These are phyloP conservation scores for Lomographa bimaculata DNA, from an alignment of 2,888 invertebrate species.

Conservation along the genomic window DNA sequence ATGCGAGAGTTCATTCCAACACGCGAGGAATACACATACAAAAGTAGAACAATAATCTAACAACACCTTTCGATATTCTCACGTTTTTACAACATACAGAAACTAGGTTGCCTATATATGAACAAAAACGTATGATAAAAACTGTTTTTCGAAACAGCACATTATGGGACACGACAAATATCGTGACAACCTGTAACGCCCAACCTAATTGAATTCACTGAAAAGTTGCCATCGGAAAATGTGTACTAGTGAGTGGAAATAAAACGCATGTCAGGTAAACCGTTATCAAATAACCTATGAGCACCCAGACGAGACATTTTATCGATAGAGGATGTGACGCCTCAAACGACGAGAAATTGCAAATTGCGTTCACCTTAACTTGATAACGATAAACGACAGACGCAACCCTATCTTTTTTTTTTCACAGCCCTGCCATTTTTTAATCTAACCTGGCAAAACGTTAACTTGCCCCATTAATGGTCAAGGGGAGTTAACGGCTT, in stretches of 20 bases:
- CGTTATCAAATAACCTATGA: constrained; percentile 35
- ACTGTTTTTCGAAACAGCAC: constrained; percentile 24
- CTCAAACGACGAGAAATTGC: constrained; percentile 59
- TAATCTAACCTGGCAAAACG: constrained; percentile 39
- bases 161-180: constrained; percentile 39
- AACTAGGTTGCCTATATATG: background rate
- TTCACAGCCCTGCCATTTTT: constrained; percentile 27
- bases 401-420: constrained; percentile 23
- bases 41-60: constrained; percentile 10
- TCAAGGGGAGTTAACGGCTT: constrained; percentile 40
- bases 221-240: constrained; percentile 33
- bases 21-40: constrained; percentile 4
- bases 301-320: constrained; percentile 45
- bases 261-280: constrained; percentile 34
- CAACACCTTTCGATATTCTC: constrained; percentile 1
- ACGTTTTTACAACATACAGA: background rate
- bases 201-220: constrained; percentile 31
- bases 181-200: constrained; percentile 46
- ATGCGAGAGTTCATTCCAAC: constrained; percentile 3
- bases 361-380: constrained; percentile 66
- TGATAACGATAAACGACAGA: constrained; percentile 50
- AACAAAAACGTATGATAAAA: constrained; percentile 9
- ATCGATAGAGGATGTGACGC: constrained; percentile 60
- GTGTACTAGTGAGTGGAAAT: constrained; percentile 36
- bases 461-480: constrained; percentile 41